Evolutionary conservation across 2,113 vertebrate genomes (phyloP).

Genomic region (Mastomys natalensis): DNA sequence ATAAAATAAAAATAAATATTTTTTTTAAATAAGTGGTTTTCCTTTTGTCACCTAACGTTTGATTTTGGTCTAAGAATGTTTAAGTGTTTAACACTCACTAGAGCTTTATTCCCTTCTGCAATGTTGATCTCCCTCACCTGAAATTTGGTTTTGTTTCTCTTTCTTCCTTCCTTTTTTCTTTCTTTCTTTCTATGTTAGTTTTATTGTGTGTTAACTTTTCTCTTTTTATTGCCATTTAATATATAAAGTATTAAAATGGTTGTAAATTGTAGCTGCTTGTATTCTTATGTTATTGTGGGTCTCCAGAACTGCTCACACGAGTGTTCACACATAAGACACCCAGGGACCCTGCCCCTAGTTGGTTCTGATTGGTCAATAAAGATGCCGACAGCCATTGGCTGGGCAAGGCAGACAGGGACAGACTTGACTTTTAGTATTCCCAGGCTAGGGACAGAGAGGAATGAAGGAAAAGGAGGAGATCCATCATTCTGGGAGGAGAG

Average conservation of each 20-base stretch:
- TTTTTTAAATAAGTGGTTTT: neutral
- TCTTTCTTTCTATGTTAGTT: neutral
- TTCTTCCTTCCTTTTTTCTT: no score
- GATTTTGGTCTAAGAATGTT: neutral
- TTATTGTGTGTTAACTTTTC: neutral
- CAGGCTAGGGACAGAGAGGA: no score
- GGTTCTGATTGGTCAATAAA: no score
- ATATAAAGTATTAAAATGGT: slow-evolving; percentile 23
- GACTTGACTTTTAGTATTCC: no score
- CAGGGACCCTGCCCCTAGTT: no score
- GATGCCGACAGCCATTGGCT: no score
- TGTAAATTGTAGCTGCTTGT: neutral
- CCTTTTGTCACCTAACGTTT: slow-evolving; percentile 11
- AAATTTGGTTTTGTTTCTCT: slow-evolving; percentile 17
- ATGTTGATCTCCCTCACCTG: slow-evolving; percentile 16
- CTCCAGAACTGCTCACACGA: no score
- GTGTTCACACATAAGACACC: no score
- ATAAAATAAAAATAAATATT: neutral
- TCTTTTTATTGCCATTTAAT: slow-evolving; percentile 13
- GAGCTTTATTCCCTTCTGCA: slow-evolving; percentile 33
- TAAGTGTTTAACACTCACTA: slow-evolving; percentile 15
- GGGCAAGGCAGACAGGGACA: no score
- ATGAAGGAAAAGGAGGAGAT: no score
- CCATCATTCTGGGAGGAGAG: no score
- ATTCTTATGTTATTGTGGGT: no score